A percentile compares a stretch with the other conserved stretches of the same genome.
phyloP scores from a whole-genome alignment of 1,140 invertebrate species.

The Subanguina moxae region DNA sequence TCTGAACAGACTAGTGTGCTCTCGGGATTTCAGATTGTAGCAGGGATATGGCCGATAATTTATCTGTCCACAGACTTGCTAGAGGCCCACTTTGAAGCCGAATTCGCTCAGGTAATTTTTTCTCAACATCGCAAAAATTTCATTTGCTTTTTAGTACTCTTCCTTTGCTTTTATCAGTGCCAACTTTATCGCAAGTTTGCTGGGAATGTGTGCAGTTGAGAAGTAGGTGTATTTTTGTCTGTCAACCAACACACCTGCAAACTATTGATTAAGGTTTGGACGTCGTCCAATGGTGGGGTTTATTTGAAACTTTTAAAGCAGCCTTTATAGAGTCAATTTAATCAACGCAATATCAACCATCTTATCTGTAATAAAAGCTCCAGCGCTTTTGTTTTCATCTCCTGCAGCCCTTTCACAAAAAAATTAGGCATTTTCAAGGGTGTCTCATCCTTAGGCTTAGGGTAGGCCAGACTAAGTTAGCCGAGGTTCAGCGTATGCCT shows the following conservation, averaged over 20 bases:
- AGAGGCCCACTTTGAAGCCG: conserved; percentile 43
- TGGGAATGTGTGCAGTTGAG: conserved; percentile 41
- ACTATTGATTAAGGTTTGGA: conserved; percentile 41
- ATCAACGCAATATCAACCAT: too few species aligned
- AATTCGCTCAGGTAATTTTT: conserved; percentile 34
- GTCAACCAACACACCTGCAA: background rate
- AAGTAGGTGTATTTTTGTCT: conserved; percentile 17
- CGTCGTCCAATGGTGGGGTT: conserved; percentile 37
- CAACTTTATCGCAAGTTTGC: conserved; percentile 47
- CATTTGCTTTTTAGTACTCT: conserved; percentile 26
- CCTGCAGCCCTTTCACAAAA: too few species aligned
- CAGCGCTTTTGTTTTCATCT: too few species aligned
- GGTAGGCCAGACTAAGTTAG: too few species aligned
- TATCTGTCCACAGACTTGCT: conserved; percentile 52
- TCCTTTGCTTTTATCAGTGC: conserved; percentile 48
- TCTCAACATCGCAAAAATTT: background rate
- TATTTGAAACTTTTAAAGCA: too few species aligned
- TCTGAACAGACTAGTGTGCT: too few species aligned
- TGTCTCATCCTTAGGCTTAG: too few species aligned
- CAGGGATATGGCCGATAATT: conserved; percentile 53
- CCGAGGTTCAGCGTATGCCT: too few species aligned
- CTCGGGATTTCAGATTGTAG: conserved; percentile 45
- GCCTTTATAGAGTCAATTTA: too few species aligned
- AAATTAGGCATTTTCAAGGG: too few species aligned
- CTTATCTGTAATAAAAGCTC: too few species aligned